These are phyloP conservation scores for Sympetrum striolatum DNA, from an alignment of 2,888 invertebrate species.

Conservation along the genomic window DNA sequence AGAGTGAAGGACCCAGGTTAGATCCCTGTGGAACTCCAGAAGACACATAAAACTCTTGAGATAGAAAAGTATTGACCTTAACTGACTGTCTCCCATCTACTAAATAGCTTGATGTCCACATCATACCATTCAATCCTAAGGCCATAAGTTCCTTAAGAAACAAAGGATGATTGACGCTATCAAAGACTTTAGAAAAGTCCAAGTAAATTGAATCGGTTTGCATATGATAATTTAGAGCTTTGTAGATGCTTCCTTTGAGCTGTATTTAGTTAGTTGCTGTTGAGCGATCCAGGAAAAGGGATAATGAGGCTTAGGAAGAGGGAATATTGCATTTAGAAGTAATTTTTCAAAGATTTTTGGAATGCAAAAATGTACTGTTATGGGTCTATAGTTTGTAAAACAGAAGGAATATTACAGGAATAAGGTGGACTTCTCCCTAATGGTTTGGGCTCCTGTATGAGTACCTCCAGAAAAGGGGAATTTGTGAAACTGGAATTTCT, in stretches of 20 bases:
- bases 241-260: neutral
- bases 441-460: no score
- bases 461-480: no score
- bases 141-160: neutral
- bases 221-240: neutral
- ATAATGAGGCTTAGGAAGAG: neutral
- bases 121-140: neutral
- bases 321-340: neutral
- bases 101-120: neutral
- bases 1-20: neutral
- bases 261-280: neutral
- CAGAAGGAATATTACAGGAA: no score
- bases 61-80: neutral
- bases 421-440: no score
- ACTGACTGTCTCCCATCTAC: neutral
- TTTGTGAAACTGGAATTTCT: no score
- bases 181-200: neutral
- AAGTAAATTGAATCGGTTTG: neutral
- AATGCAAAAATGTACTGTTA: neutral
- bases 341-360: neutral
- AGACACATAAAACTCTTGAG: no score
- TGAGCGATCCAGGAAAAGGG: neutral
- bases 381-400: neutral
- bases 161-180: neutral
- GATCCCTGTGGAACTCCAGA: neutral